Percentiles rank a stretch among this genome's conserved stretches.
phyloP scores from a whole-genome alignment of 2,797 vertebrate genomes.

The Alectoris magna region DNA sequence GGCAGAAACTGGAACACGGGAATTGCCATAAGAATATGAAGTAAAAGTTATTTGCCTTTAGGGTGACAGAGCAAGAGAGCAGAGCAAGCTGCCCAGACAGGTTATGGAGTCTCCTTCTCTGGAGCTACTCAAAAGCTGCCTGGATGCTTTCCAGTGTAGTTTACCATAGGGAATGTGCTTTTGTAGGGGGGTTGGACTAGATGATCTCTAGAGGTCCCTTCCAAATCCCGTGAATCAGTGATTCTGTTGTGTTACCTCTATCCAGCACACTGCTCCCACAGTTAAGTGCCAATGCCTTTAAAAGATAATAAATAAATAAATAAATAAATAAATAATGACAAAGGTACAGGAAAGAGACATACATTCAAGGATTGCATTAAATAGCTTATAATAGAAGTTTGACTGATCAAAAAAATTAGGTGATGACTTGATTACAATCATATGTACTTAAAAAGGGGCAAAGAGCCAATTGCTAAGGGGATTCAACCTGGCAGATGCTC shows the following conservation, averaged over 20 bases:
- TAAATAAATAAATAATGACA: not conserved
- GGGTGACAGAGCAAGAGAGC: too few species aligned
- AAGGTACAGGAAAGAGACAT: not conserved
- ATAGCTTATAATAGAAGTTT: not conserved
- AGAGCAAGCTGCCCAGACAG: too few species aligned
- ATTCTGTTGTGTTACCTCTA: not conserved
- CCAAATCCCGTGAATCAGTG: too few species aligned
- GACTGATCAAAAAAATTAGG: slow-evolving; percentile 10
- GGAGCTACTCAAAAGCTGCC: too few species aligned
- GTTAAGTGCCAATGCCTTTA: not conserved
- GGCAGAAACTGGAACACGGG: too few species aligned
- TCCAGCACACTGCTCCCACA: not conserved
- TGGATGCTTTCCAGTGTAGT: too few species aligned
- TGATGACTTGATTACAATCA: not conserved
- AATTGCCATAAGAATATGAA: too few species aligned
- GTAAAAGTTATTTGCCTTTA: too few species aligned
- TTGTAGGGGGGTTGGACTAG: too few species aligned
- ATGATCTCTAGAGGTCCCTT: too few species aligned
- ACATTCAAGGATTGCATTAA: not conserved
- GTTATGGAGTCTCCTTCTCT: too few species aligned
- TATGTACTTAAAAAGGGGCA: not conserved
- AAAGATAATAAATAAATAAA: not conserved
- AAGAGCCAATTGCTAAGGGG: slow-evolving; percentile 6
- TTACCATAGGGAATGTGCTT: too few species aligned
- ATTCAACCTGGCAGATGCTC: not conserved